phyloP scores from a whole-genome alignment of 2,888 invertebrate species.

The Euzophera pinguis region DNA sequence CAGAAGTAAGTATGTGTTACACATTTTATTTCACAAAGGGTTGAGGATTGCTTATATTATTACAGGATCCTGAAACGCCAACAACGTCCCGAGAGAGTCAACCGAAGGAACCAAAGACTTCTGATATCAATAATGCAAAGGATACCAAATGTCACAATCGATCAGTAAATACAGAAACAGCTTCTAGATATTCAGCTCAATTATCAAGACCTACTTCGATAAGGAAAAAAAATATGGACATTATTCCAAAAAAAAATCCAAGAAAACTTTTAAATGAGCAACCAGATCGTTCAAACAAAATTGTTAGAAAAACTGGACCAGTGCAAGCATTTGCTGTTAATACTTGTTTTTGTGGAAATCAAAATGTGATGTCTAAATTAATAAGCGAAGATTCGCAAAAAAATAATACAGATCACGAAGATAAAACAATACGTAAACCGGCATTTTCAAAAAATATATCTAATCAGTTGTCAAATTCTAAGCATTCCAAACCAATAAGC shows the following conservation, averaged over 20 bases:
- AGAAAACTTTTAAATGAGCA: conserved; percentile 15
- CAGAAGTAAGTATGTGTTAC: conserved; percentile 37
- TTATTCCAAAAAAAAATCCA: conserved; percentile 19
- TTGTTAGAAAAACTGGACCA: conserved; percentile 26
- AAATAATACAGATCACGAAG: neutral
- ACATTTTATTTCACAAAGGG: too few species aligned
- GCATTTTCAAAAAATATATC: conserved; percentile 26
- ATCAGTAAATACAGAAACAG: neutral
- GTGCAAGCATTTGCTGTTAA: conserved; percentile 53
- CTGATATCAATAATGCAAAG: neutral
- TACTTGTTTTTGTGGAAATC: conserved; percentile 50
- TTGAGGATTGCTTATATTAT: neutral
- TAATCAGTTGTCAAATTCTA: conserved; percentile 28
- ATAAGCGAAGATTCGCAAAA: conserved; percentile 11
- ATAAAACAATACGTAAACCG: conserved; percentile 23
- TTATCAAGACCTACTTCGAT: neutral
- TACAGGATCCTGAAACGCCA: neutral
- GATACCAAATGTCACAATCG: neutral
- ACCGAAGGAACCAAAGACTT: neutral
- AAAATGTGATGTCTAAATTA: conserved; percentile 30
- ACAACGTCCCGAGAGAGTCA: neutral
- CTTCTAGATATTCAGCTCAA: neutral
- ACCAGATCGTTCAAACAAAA: conserved; percentile 28
- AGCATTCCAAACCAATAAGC: conserved; percentile 40
- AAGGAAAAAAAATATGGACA: neutral